phyloP scores from a whole-genome alignment of 2,888 invertebrate genomes.

The Epinotia brunnichana region DNA sequence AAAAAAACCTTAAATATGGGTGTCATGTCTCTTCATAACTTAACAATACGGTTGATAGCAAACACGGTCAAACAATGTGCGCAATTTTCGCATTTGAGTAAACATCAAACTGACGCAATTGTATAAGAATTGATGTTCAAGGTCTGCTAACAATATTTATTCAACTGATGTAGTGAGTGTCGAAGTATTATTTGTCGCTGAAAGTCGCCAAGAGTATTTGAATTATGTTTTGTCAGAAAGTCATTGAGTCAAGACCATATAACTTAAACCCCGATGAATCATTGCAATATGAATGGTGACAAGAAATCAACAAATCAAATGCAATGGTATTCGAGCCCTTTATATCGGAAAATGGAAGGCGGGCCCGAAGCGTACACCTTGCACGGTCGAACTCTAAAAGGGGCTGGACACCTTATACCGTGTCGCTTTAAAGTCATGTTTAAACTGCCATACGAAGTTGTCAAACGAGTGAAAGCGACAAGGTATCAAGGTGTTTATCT shows the following conservation, averaged over 20 bases:
- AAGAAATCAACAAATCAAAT: too few relatives aligned
- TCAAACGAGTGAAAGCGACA: too few relatives aligned
- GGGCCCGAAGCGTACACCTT: too few relatives aligned
- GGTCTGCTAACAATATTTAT: conserved; percentile 37
- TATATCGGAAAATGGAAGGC: too few relatives aligned
- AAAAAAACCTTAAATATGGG: background rate
- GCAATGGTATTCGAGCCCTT: too few relatives aligned
- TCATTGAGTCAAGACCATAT: background rate
- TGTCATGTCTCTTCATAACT: background rate
- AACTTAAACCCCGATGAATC: too few relatives aligned
- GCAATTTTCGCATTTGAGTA: conserved; percentile 33
- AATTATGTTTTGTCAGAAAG: background rate
- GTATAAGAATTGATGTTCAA: conserved; percentile 31
- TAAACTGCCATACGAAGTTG: too few relatives aligned
- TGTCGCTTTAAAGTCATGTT: too few relatives aligned
- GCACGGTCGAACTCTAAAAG: too few relatives aligned
- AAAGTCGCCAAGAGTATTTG: background rate
- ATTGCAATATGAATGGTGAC: too few relatives aligned
- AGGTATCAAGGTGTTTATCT: too few relatives aligned
- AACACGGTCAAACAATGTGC: conserved; percentile 12
- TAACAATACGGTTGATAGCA: conserved; percentile 23
- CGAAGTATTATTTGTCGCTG: background rate
- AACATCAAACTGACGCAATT: conserved; percentile 34
- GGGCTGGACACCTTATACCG: too few relatives aligned
- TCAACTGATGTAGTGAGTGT: background rate